A percentile compares a stretch with the other conserved stretches of the same genome.
Evolutionary conservation across 2,797 vertebrate genomes (phyloP).

Genomic region (Myripristis jacobus): DNA sequence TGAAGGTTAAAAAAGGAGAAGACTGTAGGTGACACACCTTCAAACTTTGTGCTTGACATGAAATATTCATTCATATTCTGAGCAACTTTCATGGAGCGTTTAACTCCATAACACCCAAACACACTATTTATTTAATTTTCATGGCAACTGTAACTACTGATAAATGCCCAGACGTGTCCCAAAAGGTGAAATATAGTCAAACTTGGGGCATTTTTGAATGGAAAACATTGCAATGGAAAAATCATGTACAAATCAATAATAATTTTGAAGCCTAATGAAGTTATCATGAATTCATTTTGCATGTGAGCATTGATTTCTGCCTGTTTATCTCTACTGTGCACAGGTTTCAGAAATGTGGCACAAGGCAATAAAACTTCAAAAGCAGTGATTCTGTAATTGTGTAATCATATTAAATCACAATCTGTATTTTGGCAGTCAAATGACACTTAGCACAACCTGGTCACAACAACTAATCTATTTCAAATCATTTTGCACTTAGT

Average conservation of each 20-base stretch:
- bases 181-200: constrained; percentile 1
- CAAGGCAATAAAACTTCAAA: constrained; percentile 1
- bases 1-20: constrained; percentile 76
- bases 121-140: neutral
- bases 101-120: constrained; percentile 20
- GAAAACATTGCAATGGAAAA: constrained; percentile 4
- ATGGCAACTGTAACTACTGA: neutral
- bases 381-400: constrained; percentile 21
- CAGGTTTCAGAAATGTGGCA: neutral
- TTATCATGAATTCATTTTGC: neutral
- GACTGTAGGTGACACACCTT: constrained; percentile 46
- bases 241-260: constrained; percentile 2
- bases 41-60: constrained; percentile 45
- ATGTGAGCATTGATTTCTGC: constrained; percentile 2
- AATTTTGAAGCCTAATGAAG: neutral
- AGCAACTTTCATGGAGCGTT: constrained; percentile 18
- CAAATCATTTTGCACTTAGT: no score
- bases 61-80: constrained; percentile 35
- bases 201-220: neutral
- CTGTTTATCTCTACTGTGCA: constrained; percentile 13
- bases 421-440: neutral
- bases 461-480: no score
- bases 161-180: constrained; percentile 3
- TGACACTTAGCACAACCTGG: neutral
- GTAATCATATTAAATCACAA: constrained; percentile 21